Evolutionary conservation across 2,888 invertebrate genomes (phyloP).

Genomic region (Prosapia bicincta): DNA sequence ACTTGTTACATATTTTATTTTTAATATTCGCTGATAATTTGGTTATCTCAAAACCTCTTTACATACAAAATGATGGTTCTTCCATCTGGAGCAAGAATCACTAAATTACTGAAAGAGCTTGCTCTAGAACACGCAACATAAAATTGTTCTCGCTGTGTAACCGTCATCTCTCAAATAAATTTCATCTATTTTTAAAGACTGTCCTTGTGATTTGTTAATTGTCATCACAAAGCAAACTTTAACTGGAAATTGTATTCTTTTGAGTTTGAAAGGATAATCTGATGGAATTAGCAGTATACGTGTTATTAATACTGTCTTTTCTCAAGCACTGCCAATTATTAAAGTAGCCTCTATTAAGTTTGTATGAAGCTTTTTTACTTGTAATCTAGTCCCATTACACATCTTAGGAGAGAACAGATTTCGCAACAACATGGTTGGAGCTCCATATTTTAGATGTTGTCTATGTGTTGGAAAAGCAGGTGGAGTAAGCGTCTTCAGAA

Average conservation of each 20-base stretch:
- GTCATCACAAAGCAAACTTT: too few species aligned
- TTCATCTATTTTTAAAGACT: background rate
- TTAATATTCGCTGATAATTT: constrained; percentile 4
- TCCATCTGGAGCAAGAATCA: background rate
- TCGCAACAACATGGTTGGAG: background rate
- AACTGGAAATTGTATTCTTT: background rate
- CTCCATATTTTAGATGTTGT: background rate
- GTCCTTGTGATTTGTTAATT: background rate
- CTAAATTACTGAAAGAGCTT: background rate
- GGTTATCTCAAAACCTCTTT: background rate
- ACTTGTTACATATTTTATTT: background rate
- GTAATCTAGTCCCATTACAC: background rate
- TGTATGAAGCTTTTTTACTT: background rate
- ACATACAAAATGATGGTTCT: background rate
- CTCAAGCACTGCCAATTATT: background rate
- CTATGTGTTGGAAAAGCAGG: background rate
- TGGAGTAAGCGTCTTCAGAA: background rate
- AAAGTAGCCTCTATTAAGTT: background rate
- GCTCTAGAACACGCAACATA: background rate
- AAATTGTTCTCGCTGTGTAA: background rate
- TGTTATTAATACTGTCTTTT: background rate
- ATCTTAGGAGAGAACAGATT: background rate
- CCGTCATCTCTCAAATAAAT: background rate
- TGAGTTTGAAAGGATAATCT: background rate
- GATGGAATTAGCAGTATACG: background rate